Percentiles rank a stretch among this genome's conserved stretches.
Evolutionary conservation across 2,797 vertebrate species (phyloP).

Genomic region (Xyrichtys novacula): DNA sequence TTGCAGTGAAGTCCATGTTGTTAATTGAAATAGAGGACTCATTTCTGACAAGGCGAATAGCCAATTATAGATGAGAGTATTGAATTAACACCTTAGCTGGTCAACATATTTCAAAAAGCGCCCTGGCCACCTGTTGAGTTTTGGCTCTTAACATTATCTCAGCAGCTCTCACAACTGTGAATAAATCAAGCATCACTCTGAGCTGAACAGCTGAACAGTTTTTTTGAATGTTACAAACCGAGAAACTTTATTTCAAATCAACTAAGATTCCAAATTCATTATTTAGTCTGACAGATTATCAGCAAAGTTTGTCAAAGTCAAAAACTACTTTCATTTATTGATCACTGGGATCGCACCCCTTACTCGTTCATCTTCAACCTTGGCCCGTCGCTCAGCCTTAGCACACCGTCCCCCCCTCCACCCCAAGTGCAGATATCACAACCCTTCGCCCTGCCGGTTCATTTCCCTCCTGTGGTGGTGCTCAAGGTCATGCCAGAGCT

Average conservation of each 20-base stretch:
- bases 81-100: too few relatives aligned
- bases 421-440: constrained; percentile 55
- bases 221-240: constrained; percentile 4
- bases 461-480: constrained; percentile 74
- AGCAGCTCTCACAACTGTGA: too few relatives aligned
- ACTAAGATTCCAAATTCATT: constrained; percentile 14
- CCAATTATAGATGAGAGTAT: too few relatives aligned
- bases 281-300: constrained; percentile 14
- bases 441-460: constrained; percentile 63
- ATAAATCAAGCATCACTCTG: background rate
- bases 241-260: constrained; percentile 16
- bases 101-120: too few relatives aligned
- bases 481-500: constrained; percentile 77
- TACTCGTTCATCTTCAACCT: constrained; percentile 59
- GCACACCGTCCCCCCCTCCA: constrained; percentile 11
- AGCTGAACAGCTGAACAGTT: background rate
- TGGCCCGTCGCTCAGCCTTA: constrained; percentile 46
- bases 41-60: too few relatives aligned
- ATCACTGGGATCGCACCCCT: constrained; percentile 42
- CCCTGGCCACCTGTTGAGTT: too few relatives aligned
- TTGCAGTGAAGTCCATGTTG: too few relatives aligned
- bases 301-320: constrained; percentile 57
- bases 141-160: background rate
- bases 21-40: too few relatives aligned
- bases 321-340: constrained; percentile 51